These are phyloP conservation scores for Zootermopsis nevadensis DNA, from an alignment of 2,888 invertebrate species.

Conservation along the genomic window DNA sequence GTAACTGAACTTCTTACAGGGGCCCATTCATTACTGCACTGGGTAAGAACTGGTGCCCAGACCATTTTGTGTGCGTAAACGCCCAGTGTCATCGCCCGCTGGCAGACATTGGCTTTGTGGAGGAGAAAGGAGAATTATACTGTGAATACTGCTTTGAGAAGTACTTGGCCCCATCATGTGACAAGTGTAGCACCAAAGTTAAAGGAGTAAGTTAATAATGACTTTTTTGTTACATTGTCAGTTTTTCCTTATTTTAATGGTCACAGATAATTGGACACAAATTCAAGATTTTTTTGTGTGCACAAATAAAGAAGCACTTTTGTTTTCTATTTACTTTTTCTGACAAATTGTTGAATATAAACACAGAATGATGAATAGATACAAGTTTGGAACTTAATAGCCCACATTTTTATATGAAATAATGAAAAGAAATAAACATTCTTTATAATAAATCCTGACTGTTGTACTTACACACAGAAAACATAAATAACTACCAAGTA, in stretches of 20 bases:
- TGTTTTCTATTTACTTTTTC: not conserved
- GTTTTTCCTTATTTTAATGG: too few relatives aligned
- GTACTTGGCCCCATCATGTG: constrained; percentile 95
- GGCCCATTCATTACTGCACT: constrained; percentile 98
- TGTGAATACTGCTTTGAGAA: constrained; percentile 99
- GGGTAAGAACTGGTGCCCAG: constrained; percentile 99
- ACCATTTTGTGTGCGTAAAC: constrained; percentile 97
- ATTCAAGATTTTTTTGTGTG: not conserved
- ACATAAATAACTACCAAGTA: too few relatives aligned
- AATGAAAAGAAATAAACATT: too few relatives aligned
- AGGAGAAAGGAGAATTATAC: constrained; percentile 95
- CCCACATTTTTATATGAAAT: too few relatives aligned
- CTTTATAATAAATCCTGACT: too few relatives aligned
- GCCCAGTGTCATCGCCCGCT: constrained; percentile 88
- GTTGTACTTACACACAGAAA: too few relatives aligned
- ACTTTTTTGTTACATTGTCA: constrained; percentile 9
- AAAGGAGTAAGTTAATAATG: constrained; percentile 81
- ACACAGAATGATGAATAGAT: too few relatives aligned
- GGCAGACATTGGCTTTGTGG: constrained; percentile 97
- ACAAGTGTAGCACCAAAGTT: constrained; percentile 93
- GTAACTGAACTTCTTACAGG: constrained; percentile 67
- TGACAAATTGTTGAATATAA: too few relatives aligned
- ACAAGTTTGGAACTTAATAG: too few relatives aligned
- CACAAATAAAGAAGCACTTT: not conserved
- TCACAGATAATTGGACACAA: not conserved